Base-by-base conservation (phyloP, 2,797 vertebrate genomes). In the Anas capensis region DNA sequence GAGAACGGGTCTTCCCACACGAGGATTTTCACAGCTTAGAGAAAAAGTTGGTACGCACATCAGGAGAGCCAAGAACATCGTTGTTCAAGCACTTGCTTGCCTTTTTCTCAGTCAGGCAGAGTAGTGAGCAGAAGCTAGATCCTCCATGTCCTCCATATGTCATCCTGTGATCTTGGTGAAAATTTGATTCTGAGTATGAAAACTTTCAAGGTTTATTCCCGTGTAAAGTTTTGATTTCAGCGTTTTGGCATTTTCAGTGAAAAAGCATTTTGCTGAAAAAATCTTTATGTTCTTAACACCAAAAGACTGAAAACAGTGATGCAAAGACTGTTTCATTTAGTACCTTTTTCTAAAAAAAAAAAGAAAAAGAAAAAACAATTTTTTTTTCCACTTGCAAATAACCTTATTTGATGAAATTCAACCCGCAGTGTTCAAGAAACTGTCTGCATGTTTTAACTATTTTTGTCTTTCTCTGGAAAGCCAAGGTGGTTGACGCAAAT, bases 391-490 rank as follows among this genome's bases (percentile, higher is more conserved):
- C 33, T 78, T 81, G 34, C 44, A 27, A 49, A 46, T 33, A 86
- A 29, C 17, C 29, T 91, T 57, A 82, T 92, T 96, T 88, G 68
- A 92, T 1, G 21, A 95, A 94, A 90, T 88, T 90, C 94, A 93
- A 10, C 91, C 79, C 57, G 51, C 71, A 49, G 80, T 72, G 82
- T 78, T 96, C 90, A 83, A 88, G 65, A 93, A 96, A 88, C 87
- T 96, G 90, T 95, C 88, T 95, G 82, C 90, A 90, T 91, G 91
- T 92, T 91, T 94, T 24, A 89, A 82, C 89, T 92, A 77, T 95
- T 92, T 96, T 95, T 82, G 75, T 88, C 91, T 93, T 51, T 82
- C 11, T 1, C 82, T 85, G 82, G 58, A 82, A 82, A 80, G 60
- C 33, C 0, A 1, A 15, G 49, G 69, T 36, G 54, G 42, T 49